Base-by-base conservation (phyloP, 2,113 vertebrate genomes). In the Melanerpes formicivorus region DNA sequence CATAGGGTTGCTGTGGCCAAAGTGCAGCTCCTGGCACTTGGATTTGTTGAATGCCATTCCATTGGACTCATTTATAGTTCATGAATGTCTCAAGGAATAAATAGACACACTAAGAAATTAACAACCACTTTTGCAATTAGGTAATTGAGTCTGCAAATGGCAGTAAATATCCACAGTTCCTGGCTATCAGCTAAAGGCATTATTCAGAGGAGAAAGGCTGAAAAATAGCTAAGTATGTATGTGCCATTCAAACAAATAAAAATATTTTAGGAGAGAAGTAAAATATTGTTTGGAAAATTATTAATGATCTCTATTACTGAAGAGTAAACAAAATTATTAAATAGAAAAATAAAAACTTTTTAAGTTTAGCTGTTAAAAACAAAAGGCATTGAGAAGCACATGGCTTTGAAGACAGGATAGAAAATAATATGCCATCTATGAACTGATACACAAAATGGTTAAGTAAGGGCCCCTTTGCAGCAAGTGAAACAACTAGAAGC, bases 131-230 rank as follows among this genome's bases (percentile, higher is more conserved):
- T 56, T 22, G 71, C 44, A 92, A 80, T 92, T 77, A 80, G 65
- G 23, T 72, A 94, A 93, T 34, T 77, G 79, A 92, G 42, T n/a
- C 48, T 91, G 87, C 22, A 90, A 73, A 80, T 29, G 87, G 54
- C 89, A 82, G 52, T 37, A 88, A 89, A 95, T 59, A 87, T 37
- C 25, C 78, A 75, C 1, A 5, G 64, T 74, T 87, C 54, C 69
- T 67, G 67, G 67, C 69, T 73, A 87, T 76, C 32, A 80, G 84
- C 52, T 85, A 37, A 82, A 67, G 48, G 37, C 58, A 77, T 80
- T 90, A 54, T 56, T 87, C 22, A 80, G 32, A 84, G 15, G 22
- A 82, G 17, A 80, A 88, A 90, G 42, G 63, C 9, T 52, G 42
- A 88, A 87, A 88, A 62, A 75, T 10, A 44, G 18, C 34, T 55